phyloP scores from a whole-genome alignment of 2,797 vertebrate species.

The Notolabrus celidotus region DNA sequence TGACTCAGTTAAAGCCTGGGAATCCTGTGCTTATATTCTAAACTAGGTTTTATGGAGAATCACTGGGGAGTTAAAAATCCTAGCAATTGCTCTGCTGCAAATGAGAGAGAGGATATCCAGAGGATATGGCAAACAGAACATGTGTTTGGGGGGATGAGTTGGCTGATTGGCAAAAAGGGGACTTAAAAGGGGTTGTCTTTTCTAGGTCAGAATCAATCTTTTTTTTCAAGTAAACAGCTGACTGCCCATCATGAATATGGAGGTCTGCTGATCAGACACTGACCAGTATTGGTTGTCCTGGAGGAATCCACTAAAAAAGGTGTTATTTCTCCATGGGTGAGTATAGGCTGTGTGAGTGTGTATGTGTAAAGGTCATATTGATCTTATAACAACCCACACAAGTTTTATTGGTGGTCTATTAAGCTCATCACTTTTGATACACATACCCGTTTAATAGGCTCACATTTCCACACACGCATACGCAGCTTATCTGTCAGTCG shows the following conservation, averaged over 20 bases:
- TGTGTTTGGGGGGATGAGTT: slow-evolving; percentile 2
- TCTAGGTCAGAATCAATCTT: slow-evolving; percentile 43
- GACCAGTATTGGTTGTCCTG: slow-evolving; percentile 3
- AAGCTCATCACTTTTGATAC: slow-evolving; percentile 50
- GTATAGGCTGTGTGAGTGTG: not conserved
- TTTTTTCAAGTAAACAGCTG: slow-evolving; percentile 31
- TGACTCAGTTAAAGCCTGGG: slow-evolving; percentile 25
- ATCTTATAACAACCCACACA: slow-evolving; percentile 54
- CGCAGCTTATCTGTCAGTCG: slow-evolving; percentile 52
- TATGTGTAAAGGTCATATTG: slow-evolving; percentile 42
- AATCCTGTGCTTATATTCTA: slow-evolving; percentile 53
- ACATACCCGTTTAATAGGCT: slow-evolving; percentile 30
- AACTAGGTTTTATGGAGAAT: slow-evolving; percentile 64
- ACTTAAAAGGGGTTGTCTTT: slow-evolving; percentile 44
- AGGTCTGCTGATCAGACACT: not conserved
- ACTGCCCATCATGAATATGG: slow-evolving; percentile 19
- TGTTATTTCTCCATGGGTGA: not conserved
- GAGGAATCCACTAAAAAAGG: too few relatives aligned
- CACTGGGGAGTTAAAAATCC: slow-evolving; percentile 52
- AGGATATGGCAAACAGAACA: slow-evolving; percentile 33
- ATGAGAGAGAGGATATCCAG: slow-evolving; percentile 53
- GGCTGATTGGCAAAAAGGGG: slow-evolving; percentile 28
- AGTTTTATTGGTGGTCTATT: slow-evolving; percentile 49
- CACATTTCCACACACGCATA: slow-evolving; percentile 20
- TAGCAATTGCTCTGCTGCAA: slow-evolving; percentile 64